Base-by-base conservation (phyloP, 2,113 vertebrate genomes). In the Cygnus atratus region DNA sequence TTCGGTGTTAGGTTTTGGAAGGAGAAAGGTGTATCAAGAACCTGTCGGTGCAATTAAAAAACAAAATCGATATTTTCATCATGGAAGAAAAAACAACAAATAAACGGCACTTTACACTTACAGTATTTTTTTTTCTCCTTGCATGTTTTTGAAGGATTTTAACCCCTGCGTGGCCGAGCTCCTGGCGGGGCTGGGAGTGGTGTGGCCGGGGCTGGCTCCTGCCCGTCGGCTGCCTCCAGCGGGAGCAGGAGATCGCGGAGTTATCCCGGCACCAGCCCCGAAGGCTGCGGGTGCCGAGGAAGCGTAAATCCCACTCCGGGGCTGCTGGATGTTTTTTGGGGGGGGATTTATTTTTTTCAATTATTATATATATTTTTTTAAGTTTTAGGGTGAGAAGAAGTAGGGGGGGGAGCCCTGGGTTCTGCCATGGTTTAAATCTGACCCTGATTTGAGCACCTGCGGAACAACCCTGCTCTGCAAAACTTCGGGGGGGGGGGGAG, bases 91-190 rank as follows among this genome's bases (percentile, higher is more conserved):
- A 54, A 25, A 17, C 39, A 37, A 15, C 2, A 52, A 94, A 94
- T 57, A 94, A 96, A 94, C 11, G 54, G 94, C 94, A 68, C 93
- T 95, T 97, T 83, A 79, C 62, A 28, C 77, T 93, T 85, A 44
- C 63, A 74, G 46, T 21, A 21, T 21, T 48, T 39, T 19, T 39
- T 91, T 62, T 21, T 76, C 20, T 46, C 29, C 66, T 67, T 28
- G 14, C 10, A 75, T 44, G 11, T 78, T 78, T 31, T 12, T 3
- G 11, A 55, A 41, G 6, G 9, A 43, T 19, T 78, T 83, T 82
- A 67, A 89, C 48, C 48, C 24, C 10, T 24, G 31, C 18, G 10
- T 44, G 37, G 68, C 43, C 2, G 5, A 3, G 3, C 6, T 48
- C n/a, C 39, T 59, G 50, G 15, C 17, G 44, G 44, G 44, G 41